Evolutionary conservation across 2,888 invertebrate species (phyloP).

Genomic region (Syritta pipiens): DNA sequence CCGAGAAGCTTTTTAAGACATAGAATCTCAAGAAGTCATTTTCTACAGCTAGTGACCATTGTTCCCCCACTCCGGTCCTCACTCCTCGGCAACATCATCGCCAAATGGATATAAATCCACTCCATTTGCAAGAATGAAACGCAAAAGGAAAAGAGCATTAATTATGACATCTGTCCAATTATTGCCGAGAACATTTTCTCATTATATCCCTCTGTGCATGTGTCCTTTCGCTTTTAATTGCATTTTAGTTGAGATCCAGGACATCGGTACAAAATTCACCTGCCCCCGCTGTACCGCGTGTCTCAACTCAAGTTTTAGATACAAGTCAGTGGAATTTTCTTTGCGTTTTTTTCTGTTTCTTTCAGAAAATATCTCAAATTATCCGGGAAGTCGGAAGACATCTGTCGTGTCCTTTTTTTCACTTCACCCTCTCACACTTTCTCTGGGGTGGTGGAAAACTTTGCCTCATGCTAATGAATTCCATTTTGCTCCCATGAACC

Average conservation of each 20-base stretch:
- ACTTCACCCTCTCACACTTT: no score
- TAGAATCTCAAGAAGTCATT: no score
- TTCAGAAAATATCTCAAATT: neutral
- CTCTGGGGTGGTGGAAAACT: neutral
- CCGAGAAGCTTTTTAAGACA: no score
- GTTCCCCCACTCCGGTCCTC: no score
- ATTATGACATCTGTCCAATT: neutral
- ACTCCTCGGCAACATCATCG: no score
- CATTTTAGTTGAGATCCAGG: constrained; percentile 3
- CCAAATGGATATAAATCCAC: no score
- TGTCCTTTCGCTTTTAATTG: constrained; percentile 20
- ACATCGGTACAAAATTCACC: constrained; percentile 27
- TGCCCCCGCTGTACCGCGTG: constrained; percentile 1
- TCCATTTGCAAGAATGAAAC: neutral
- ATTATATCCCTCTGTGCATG: neutral
- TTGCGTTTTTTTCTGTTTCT: constrained; percentile 5
- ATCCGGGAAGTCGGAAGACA: neutral
- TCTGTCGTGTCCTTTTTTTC: constrained; percentile 27
- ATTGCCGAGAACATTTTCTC: constrained; percentile 8
- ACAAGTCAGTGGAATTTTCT: constrained; percentile 7
- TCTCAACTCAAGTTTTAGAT: neutral
- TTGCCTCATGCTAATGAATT: constrained; percentile 28
- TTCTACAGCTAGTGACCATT: no score
- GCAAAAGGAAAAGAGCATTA: neutral
- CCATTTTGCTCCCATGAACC: neutral